phyloP scores from a whole-genome alignment of 1,140 invertebrate genomes.

The Drosophila insularis region DNA sequence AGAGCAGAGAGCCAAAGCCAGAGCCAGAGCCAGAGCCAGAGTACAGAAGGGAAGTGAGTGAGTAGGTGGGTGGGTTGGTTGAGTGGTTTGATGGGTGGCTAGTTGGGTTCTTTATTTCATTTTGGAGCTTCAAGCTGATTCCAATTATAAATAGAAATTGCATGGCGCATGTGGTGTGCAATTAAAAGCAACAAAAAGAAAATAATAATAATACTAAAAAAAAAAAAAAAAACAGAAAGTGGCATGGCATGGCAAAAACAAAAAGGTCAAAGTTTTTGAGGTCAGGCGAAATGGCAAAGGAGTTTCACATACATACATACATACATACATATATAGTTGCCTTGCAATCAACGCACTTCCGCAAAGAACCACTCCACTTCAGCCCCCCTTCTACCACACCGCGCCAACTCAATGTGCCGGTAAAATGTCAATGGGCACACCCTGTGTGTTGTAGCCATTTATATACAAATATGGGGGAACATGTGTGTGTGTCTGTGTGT shows the following conservation, averaged over 20 bases:
- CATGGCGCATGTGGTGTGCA: constrained; percentile 64
- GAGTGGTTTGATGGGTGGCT: not conserved
- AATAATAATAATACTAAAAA: not conserved
- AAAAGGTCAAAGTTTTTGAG: constrained; percentile 71
- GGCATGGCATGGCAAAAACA: constrained; percentile 12
- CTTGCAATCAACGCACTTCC: constrained; percentile 75
- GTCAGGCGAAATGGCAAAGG: constrained; percentile 61
- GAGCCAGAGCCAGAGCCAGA: constrained; percentile 11
- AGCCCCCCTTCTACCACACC: too few species aligned
- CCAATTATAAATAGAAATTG: constrained; percentile 75
- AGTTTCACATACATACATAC: constrained; percentile 17
- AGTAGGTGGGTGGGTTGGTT: not conserved
- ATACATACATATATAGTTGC: constrained; percentile 3
- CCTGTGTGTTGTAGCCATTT: constrained; percentile 32
- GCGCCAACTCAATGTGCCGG: not conserved
- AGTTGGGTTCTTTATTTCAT: too few species aligned
- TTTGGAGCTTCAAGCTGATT: constrained; percentile 53
- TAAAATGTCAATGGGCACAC: constrained; percentile 49
- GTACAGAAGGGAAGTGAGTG: constrained; percentile 1
- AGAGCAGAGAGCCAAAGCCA: constrained; percentile 45
- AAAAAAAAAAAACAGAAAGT: not conserved
- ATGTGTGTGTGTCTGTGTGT: constrained; percentile 6
- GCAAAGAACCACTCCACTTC: constrained; percentile 21
- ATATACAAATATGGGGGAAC: constrained; percentile 6
- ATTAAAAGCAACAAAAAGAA: constrained; percentile 55